A percentile compares a stretch with the other conserved stretches of the same genome.
These are phyloP conservation scores for Dioctria linearis DNA, from an alignment of 2,888 invertebrate genomes.

Conservation along the genomic window DNA sequence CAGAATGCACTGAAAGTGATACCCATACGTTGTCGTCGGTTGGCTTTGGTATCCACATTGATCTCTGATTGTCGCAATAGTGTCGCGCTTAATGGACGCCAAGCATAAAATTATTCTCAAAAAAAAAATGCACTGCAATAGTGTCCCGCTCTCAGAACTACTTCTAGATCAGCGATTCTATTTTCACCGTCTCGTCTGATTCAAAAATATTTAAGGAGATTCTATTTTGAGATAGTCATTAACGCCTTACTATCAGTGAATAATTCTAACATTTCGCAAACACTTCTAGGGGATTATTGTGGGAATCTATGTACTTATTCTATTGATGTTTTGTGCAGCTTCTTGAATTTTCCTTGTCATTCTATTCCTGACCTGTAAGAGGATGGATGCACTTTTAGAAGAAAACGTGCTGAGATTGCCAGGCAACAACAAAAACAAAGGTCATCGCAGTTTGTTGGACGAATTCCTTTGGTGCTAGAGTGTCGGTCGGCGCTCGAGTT, in stretches of 20 bases:
- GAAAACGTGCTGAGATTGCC: not conserved
- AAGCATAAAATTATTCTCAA: constrained; percentile 27
- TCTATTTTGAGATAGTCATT: constrained; percentile 48
- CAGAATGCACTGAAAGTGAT: constrained; percentile 34
- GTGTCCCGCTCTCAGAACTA: constrained; percentile 13
- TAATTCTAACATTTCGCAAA: constrained; percentile 38
- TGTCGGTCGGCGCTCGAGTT: not conserved
- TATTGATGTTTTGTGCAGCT: constrained; percentile 23
- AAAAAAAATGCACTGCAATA: constrained; percentile 7
- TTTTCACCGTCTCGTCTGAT: constrained; percentile 45
- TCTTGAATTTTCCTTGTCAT: constrained; percentile 33
- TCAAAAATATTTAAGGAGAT: constrained; percentile 48
- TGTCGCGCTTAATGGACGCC: constrained; percentile 18
- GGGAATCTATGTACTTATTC: not conserved
- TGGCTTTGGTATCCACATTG: constrained; percentile 5
- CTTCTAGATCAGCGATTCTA: constrained; percentile 41
- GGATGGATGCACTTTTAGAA: not conserved
- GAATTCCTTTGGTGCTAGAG: constrained; percentile 4
- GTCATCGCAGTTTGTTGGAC: constrained; percentile 41
- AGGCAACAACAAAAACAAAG: constrained; percentile 21
- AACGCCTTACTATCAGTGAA: constrained; percentile 48
- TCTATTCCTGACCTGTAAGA: constrained; percentile 10
- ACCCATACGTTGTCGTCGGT: not conserved
- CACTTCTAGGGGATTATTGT: constrained; percentile 1
- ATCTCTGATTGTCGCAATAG: not conserved